phyloP scores from a whole-genome alignment of 37 sponge, comb jelly and placozoan genomes.

The Ianthella basta region DNA sequence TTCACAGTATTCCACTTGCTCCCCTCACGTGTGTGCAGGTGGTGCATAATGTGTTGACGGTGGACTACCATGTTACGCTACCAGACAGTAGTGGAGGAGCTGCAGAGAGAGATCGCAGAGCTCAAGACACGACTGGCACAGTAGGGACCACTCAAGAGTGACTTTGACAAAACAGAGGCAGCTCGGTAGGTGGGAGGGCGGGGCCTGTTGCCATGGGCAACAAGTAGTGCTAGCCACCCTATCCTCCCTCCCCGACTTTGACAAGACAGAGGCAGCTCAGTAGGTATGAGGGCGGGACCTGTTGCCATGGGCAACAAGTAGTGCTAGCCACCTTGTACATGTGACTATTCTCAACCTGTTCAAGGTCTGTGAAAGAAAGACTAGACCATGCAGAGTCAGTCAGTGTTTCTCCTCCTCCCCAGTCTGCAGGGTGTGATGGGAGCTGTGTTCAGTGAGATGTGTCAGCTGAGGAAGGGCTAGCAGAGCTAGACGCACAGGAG shows the following conservation, averaged over 20 bases:
- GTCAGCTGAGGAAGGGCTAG: constrained; percentile 29
- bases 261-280: constrained; percentile 43
- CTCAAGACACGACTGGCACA: constrained; percentile 58
- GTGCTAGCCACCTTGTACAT: too few species aligned
- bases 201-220: too few species aligned
- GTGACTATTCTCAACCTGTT: too few species aligned
- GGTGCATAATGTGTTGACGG: constrained; percentile 85
- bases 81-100: constrained; percentile 73
- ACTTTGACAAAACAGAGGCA: constrained; percentile 45
- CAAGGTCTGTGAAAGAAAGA: too few species aligned
- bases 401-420: too few species aligned
- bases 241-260: too few species aligned
- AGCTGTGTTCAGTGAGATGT: constrained; percentile 29
- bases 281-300: too few species aligned
- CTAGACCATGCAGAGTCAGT: too few species aligned
- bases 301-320: too few species aligned
- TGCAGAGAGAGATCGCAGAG: constrained; percentile 77
- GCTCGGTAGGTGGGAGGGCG: constrained; percentile 33
- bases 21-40: too few species aligned
- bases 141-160: constrained; percentile 9
- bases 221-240: too few species aligned
- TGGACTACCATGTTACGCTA: constrained; percentile 84
- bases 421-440: not conserved
- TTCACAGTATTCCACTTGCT: too few species aligned
- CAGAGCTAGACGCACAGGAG: constrained; percentile 37